phyloP scores from a whole-genome alignment of 2,113 vertebrate species.

The Sprattus sprattus region DNA sequence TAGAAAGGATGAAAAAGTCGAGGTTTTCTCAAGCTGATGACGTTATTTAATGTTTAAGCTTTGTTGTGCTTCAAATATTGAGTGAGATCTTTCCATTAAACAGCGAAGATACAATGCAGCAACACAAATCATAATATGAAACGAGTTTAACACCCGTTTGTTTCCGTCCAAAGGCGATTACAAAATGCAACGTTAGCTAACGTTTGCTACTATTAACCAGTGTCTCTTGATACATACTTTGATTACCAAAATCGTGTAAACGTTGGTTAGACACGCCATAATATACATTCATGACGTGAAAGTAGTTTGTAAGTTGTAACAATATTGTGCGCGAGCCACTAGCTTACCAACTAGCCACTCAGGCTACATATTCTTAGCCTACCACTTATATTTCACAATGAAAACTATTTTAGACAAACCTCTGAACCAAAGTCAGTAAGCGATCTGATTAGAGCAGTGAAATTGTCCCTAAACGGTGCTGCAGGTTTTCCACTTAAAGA shows the following conservation, averaged over 20 bases:
- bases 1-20: constrained; percentile 58
- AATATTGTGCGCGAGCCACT: not conserved
- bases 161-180: not conserved
- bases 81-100: not conserved
- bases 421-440: constrained; percentile 64
- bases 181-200: too few species aligned
- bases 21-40: not conserved
- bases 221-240: too few species aligned
- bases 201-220: too few species aligned
- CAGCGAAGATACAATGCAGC: not conserved
- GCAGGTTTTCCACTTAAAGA: constrained; percentile 28
- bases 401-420: constrained; percentile 61
- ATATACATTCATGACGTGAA: not conserved
- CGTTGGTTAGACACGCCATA: not conserved
- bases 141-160: not conserved
- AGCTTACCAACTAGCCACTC: not conserved
- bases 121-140: not conserved
- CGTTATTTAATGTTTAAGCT: too few species aligned
- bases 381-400: constrained; percentile 59
- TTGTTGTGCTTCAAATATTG: too few species aligned
- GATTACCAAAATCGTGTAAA: not conserved
- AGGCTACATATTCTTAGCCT: not conserved
- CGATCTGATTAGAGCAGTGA: constrained; percentile 56
- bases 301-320: not conserved
- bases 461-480: constrained; percentile 53